Conservation (phyloP, 2,797 vertebrate genomes). For the Oophaga sylvatica region DNA sequence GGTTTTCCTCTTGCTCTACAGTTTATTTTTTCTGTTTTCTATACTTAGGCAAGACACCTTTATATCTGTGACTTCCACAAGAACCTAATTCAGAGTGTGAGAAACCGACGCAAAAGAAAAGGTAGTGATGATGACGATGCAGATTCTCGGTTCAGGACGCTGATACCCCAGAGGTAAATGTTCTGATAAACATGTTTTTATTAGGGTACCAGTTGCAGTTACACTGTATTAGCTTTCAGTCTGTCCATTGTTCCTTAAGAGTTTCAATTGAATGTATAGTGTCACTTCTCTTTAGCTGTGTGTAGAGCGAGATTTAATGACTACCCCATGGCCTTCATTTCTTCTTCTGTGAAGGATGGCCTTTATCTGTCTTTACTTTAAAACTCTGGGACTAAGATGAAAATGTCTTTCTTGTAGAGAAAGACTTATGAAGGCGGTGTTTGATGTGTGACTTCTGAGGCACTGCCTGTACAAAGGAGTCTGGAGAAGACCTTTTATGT, state of each 20-base stretch:
- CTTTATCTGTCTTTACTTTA: background rate
- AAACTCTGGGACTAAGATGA: slow-evolving; percentile 1
- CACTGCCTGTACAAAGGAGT: background rate
- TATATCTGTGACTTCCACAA: slow-evolving; percentile 85
- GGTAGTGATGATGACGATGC: slow-evolving; percentile 81
- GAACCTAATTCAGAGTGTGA: slow-evolving; percentile 82
- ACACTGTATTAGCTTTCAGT: background rate
- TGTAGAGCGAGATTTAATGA: slow-evolving; percentile 10
- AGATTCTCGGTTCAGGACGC: slow-evolving; percentile 80
- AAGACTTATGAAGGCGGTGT: background rate
- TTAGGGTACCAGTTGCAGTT: background rate
- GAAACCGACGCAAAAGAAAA: slow-evolving; percentile 83
- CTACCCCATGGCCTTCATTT: slow-evolving; percentile 12
- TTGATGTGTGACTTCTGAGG: slow-evolving; percentile 13
- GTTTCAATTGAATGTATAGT: background rate
- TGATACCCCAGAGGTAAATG: slow-evolving; percentile 80
- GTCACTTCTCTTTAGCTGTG: background rate
- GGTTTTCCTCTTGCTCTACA: background rate
- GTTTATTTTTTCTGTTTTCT: slow-evolving; percentile 51
- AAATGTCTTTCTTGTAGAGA: background rate
- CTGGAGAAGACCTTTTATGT: background rate
- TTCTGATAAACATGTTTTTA: background rate
- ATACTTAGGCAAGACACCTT: slow-evolving; percentile 78
- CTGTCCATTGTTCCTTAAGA: background rate
- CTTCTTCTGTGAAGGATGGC: background rate